Percentiles rank a stretch among this genome's conserved stretches.
These are phyloP conservation scores for Sceliomorpha sp. DNA, from an alignment of 2,888 invertebrate species.

Conservation along the genomic window DNA sequence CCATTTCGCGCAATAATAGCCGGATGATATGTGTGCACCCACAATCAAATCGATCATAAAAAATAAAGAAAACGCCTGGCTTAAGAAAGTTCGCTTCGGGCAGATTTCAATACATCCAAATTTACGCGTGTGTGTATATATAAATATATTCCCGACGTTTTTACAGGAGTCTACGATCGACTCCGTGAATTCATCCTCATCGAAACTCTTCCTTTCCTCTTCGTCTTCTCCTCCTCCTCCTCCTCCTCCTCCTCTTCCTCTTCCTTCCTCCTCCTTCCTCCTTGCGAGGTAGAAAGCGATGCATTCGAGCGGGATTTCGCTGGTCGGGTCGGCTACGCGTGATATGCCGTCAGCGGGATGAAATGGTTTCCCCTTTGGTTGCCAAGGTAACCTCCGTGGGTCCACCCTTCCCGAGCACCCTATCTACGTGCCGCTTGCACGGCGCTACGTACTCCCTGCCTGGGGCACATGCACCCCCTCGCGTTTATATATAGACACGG, in stretches of 20 bases:
- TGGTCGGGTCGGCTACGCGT: constrained; percentile 63
- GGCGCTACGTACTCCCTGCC: constrained; percentile 53
- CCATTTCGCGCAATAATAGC: constrained; percentile 6
- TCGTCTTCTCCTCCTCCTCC: too few species aligned
- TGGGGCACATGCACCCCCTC: constrained; percentile 54
- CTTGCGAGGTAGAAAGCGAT: constrained; percentile 51
- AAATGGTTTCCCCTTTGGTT: constrained; percentile 77
- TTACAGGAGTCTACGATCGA: constrained; percentile 2
- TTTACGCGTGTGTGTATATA: not conserved
- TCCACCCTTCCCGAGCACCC: constrained; percentile 72
- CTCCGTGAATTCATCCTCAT: too few species aligned
- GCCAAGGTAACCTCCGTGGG: constrained; percentile 74
- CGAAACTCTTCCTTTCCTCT: constrained; percentile 16
- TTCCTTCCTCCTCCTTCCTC: too few species aligned
- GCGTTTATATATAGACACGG: constrained; percentile 25
- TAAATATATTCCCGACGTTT: not conserved
- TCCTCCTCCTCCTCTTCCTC: too few species aligned
- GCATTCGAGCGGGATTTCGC: too few species aligned
- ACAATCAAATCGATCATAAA: constrained; percentile 7
- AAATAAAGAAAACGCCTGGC: constrained; percentile 4
- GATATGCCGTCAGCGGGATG: constrained; percentile 77
- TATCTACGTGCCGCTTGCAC: constrained; percentile 48
- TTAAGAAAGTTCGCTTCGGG: constrained; percentile 3
- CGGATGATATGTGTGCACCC: not conserved
- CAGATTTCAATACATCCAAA: not conserved